Evolutionary conservation across 2,888 invertebrate species (phyloP).

Genomic region (Parnassius glacialis): DNA sequence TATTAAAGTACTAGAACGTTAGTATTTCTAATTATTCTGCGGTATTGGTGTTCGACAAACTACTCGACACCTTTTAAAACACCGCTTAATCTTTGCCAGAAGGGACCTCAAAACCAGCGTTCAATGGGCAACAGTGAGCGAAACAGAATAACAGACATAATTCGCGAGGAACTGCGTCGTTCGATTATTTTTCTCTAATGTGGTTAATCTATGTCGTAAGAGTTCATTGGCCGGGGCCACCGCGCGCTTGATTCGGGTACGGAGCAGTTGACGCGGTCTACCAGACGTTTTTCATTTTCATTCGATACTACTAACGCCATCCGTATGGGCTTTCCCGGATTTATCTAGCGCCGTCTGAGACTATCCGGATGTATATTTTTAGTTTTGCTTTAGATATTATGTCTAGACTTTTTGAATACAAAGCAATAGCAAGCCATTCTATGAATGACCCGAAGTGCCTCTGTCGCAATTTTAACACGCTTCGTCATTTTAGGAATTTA

Average conservation of each 20-base stretch:
- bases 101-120: constrained; percentile 7
- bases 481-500: no score
- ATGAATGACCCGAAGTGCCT: not conserved
- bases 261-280: constrained; percentile 22
- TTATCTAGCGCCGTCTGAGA: constrained; percentile 15
- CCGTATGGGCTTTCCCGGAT: constrained; percentile 22
- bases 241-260: constrained; percentile 40
- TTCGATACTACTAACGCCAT: constrained; percentile 24
- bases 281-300: constrained; percentile 31
- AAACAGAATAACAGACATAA: constrained; percentile 25
- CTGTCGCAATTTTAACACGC: no score
- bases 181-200: constrained; percentile 26
- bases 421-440: not conserved
- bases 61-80: not conserved
- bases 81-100: constrained; percentile 7
- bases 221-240: constrained; percentile 60
- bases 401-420: not conserved
- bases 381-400: not conserved
- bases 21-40: no score
- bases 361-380: constrained; percentile 3
- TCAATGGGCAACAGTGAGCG: constrained; percentile 6
- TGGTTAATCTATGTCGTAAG: constrained; percentile 45
- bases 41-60: no score
- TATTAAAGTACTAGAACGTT: no score
- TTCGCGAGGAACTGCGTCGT: constrained; percentile 39